Evolutionary conservation across 2,797 vertebrate genomes (phyloP).

Genomic region (Myotis pilosus): DNA sequence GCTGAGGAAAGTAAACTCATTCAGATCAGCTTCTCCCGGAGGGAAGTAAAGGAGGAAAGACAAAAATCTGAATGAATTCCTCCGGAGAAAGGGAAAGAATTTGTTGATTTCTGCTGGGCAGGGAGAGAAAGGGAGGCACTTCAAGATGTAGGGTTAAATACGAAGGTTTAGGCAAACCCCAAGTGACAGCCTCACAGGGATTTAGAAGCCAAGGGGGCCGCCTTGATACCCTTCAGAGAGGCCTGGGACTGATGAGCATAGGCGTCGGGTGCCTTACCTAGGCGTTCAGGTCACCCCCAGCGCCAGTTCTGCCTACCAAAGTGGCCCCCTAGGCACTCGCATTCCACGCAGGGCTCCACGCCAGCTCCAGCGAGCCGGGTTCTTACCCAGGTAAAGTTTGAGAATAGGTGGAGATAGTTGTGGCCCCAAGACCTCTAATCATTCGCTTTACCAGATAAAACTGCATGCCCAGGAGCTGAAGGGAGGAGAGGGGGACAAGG

Average conservation of each 20-base stretch:
- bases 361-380: not conserved
- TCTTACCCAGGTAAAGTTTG: not conserved
- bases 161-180: not conserved
- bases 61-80: not conserved
- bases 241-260: not conserved
- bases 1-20: not conserved
- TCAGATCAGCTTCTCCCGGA: not conserved
- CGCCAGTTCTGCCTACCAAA: not conserved
- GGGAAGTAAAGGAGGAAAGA: not conserved
- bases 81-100: not conserved
- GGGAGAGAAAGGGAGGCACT: not conserved
- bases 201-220: not conserved
- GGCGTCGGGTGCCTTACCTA: too few species aligned
- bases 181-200: not conserved
- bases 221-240: not conserved
- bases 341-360: not conserved
- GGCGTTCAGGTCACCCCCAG: too few species aligned
- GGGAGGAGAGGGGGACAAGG: not conserved
- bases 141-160: not conserved
- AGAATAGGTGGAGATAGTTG: not conserved
- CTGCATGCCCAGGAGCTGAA: not conserved
- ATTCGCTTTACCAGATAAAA: not conserved
- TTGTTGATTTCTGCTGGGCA: not conserved
- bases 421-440: not conserved
- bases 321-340: too few species aligned